Evolutionary conservation across 2,888 invertebrate species (phyloP).

Genomic region (Dynastes maya): DNA sequence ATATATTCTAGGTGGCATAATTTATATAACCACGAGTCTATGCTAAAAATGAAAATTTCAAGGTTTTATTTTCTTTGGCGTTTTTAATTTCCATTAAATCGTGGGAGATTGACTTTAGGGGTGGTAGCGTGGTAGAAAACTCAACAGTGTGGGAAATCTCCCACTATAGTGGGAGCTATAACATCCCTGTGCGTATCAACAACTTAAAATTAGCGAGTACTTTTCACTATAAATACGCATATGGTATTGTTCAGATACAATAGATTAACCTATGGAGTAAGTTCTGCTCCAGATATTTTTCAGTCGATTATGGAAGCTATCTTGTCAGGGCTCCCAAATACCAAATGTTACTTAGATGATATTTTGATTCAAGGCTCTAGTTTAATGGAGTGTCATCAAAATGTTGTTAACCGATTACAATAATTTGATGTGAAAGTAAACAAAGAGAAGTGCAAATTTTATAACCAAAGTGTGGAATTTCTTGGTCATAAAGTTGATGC

Average conservation of each 20-base stretch:
- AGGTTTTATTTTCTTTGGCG: no score
- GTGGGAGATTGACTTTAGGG: no score
- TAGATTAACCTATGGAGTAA: constrained; percentile 55
- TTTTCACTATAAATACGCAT: constrained; percentile 51
- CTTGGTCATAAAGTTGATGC: constrained; percentile 41
- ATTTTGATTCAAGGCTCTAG: constrained; percentile 30
- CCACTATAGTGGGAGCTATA: no score
- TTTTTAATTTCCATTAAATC: no score
- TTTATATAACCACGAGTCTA: no score
- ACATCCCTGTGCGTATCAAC: no score
- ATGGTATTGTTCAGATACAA: constrained; percentile 55
- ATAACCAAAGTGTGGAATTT: constrained; percentile 34
- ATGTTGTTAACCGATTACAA: constrained; percentile 24
- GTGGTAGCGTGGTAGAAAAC: no score
- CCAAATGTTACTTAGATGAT: constrained; percentile 43
- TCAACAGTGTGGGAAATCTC: no score
- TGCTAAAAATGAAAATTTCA: no score
- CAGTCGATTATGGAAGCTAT: constrained; percentile 36
- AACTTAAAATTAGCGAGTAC: no score
- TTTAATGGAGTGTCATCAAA: constrained; percentile 35
- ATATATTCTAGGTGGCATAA: no score
- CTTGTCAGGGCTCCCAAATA: constrained; percentile 28
- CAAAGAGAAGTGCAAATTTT: constrained; percentile 37
- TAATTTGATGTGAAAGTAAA: constrained; percentile 47
- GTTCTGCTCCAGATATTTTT: constrained; percentile 12